Evolutionary conservation across 2,113 vertebrate species (phyloP).

Genomic region (Cranoglanis bouderius): DNA sequence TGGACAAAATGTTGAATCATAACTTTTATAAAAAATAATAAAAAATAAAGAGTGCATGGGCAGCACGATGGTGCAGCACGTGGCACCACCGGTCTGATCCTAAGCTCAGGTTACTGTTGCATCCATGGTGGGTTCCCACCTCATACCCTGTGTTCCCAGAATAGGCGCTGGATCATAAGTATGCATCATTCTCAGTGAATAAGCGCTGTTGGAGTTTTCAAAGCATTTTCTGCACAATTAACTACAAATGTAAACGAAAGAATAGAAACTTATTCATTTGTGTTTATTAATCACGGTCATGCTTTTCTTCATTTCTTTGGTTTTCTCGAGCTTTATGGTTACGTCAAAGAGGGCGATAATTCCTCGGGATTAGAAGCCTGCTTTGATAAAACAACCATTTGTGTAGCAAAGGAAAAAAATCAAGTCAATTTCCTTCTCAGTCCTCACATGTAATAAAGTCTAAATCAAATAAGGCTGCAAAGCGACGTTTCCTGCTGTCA

Average conservation of each 20-base stretch:
- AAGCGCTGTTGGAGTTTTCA: background rate
- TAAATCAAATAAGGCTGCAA: slow-evolving; percentile 49
- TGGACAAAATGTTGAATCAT: background rate
- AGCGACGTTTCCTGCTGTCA: slow-evolving; percentile 45
- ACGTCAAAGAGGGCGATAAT: background rate
- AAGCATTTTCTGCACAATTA: slow-evolving; percentile 34
- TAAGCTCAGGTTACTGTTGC: background rate
- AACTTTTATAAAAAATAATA: background rate
- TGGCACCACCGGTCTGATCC: background rate
- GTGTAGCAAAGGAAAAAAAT: background rate
- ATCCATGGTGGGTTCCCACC: background rate
- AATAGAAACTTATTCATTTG: background rate
- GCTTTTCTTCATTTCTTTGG: slow-evolving; percentile 1
- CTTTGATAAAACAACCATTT: slow-evolving; percentile 21
- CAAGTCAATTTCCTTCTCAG: slow-evolving; percentile 29
- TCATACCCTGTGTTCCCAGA: background rate
- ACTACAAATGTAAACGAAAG: slow-evolving; percentile 18
- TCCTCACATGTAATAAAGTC: slow-evolving; percentile 46
- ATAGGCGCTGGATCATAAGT: background rate
- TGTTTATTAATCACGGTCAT: background rate
- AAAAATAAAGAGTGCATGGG: background rate
- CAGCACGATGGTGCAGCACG: background rate
- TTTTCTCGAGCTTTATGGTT: background rate
- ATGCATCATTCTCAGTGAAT: background rate
- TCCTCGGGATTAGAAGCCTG: background rate